These are phyloP conservation scores for Pachydiplax longipennis DNA, from an alignment of 2,888 invertebrate genomes.

Conservation along the genomic window DNA sequence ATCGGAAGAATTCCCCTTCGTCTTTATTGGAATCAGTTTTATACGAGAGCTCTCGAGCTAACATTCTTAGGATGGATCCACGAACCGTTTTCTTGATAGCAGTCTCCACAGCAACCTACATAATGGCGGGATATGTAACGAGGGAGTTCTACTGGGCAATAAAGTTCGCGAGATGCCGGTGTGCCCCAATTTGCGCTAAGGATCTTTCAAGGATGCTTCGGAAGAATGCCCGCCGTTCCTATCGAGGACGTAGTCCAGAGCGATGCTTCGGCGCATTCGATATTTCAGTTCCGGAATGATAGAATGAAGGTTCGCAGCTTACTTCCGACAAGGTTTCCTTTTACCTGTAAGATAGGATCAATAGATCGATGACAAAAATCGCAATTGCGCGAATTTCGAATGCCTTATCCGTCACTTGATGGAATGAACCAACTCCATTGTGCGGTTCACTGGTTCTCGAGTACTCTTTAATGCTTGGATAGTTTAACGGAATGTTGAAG, in stretches of 20 bases:
- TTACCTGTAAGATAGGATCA: background rate
- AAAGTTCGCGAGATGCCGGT: constrained; percentile 2
- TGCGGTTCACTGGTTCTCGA: too few species aligned
- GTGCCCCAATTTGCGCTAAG: constrained; percentile 20
- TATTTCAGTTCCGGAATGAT: background rate
- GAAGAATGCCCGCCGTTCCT: background rate
- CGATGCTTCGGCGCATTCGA: background rate
- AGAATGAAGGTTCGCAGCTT: background rate
- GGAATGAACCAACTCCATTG: too few species aligned
- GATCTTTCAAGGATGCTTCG: constrained; percentile 11
- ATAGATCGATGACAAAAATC: background rate
- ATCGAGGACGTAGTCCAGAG: background rate
- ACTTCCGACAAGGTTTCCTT: background rate
- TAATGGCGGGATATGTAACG: background rate
- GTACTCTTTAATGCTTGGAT: too few species aligned
- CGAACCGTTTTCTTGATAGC: background rate
- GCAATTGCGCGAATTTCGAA: background rate
- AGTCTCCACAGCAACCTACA: background rate
- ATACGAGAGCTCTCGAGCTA: background rate
- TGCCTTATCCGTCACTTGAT: background rate
- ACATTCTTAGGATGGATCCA: background rate
- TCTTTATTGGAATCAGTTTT: background rate
- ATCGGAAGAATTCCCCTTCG: background rate
- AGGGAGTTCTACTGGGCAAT: background rate
- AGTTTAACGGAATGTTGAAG: too few species aligned